Percentiles rank a stretch among this genome's conserved stretches.
phyloP scores from a whole-genome alignment of 2,113 vertebrate species.

The Hirundichthys speculiger region DNA sequence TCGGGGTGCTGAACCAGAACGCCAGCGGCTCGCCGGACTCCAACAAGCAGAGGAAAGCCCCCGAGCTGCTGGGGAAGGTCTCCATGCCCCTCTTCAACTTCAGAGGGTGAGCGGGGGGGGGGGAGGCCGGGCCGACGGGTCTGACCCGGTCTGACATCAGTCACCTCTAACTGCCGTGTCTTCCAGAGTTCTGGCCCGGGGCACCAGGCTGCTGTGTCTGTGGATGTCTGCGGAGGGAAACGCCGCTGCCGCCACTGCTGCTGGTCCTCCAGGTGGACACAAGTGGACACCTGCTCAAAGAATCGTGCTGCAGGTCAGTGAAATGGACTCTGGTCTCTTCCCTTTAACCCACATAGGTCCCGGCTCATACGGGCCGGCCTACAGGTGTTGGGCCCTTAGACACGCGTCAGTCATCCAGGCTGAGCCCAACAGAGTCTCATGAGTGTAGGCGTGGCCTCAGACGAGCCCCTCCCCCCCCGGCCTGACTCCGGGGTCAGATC shows the following conservation, averaged over 20 bases:
- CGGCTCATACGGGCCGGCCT: too few relatives aligned
- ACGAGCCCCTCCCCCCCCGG: too few relatives aligned
- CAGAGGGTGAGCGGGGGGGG: constrained; percentile 80
- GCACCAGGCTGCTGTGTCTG: constrained; percentile 89
- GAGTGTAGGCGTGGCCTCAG: too few relatives aligned
- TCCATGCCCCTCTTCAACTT: constrained; percentile 95
- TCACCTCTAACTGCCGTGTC: too few relatives aligned
- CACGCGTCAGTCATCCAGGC: too few relatives aligned
- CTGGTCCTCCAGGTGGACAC: constrained; percentile 72
- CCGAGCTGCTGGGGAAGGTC: constrained; percentile 92
- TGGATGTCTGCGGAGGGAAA: constrained; percentile 83
- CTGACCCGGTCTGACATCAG: too few relatives aligned
- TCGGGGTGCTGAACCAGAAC: constrained; percentile 91
- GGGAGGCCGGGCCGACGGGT: too few relatives aligned
- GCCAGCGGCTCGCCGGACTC: constrained; percentile 92
- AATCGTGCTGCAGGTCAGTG: constrained; percentile 89
- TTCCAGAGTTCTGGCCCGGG: constrained; percentile 87
- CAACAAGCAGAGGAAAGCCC: constrained; percentile 93
- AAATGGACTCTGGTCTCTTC: neutral
- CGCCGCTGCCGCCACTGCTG: constrained; percentile 61
- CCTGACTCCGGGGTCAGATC: too few relatives aligned
- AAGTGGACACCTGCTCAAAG: constrained; percentile 84
- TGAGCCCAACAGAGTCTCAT: too few relatives aligned
- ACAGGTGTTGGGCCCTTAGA: too few relatives aligned
- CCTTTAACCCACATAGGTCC: too few relatives aligned